Conservation (phyloP, 2,113 vertebrate genomes). For the Spilogale gracilis region DNA sequence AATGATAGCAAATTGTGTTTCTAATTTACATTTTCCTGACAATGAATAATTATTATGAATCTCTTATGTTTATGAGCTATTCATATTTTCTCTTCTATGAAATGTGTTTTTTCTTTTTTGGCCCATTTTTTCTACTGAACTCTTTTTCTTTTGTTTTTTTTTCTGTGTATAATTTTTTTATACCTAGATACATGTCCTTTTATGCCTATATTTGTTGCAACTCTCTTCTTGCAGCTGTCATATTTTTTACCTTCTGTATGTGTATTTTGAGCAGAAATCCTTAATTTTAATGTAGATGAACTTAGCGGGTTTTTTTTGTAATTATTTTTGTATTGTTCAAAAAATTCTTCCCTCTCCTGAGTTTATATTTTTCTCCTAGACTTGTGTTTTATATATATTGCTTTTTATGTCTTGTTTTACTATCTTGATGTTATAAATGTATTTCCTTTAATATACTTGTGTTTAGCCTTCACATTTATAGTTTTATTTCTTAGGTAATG, state of each 20-base stretch:
- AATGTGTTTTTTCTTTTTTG: not conserved
- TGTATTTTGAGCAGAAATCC: not conserved
- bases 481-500: not conserved
- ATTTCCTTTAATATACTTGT: conserved; percentile 35
- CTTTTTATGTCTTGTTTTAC: not conserved
- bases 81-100: not conserved
- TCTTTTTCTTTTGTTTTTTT: not conserved
- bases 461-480: not conserved
- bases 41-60: conserved; percentile 32
- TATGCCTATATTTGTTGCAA: not conserved
- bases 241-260: not conserved
- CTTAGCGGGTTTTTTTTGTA: not conserved
- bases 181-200: not conserved
- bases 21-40: conserved; percentile 39
- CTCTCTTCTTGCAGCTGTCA: not conserved
- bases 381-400: not conserved
- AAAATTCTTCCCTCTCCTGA: not conserved
- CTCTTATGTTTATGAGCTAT: conserved; percentile 37
- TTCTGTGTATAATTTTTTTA: not conserved
- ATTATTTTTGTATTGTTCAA: conserved; percentile 2
- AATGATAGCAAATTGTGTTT: conserved; percentile 41
- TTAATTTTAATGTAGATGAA: conserved; percentile 32
- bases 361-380: not conserved
- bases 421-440: not conserved
- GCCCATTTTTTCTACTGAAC: not conserved